phyloP scores from a whole-genome alignment of 1,140 invertebrate species.

The Apis laboriosa region DNA sequence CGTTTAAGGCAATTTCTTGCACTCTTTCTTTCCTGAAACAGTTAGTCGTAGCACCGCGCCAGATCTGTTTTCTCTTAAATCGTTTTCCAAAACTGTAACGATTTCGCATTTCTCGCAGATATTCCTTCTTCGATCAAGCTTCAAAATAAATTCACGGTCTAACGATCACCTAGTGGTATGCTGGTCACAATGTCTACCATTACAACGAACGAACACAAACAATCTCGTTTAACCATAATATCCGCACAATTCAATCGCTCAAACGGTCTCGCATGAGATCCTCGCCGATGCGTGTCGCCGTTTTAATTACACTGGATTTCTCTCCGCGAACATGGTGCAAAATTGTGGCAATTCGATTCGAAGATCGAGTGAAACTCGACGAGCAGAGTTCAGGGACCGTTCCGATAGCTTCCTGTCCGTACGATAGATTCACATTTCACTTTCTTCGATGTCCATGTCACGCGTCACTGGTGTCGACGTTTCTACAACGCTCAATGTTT shows the following conservation, averaged over 20 bases:
- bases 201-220: not conserved
- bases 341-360: not conserved
- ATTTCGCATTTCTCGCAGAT: not conserved
- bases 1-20: conserved; percentile 33
- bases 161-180: not conserved
- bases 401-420: not conserved
- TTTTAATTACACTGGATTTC: conserved; percentile 11
- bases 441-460: conserved; percentile 20
- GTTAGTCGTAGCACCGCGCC: not conserved
- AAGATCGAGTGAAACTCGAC: not conserved
- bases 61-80: not conserved
- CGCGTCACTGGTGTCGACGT: conserved; percentile 38
- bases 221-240: too few species aligned
- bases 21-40: conserved; percentile 8
- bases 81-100: not conserved
- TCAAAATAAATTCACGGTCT: not conserved
- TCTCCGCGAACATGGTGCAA: not conserved
- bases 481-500: not conserved
- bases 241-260: not conserved
- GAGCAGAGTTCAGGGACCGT: not conserved
- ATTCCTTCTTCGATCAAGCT: too few species aligned
- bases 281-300: conserved; percentile 3
- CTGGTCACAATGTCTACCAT: not conserved
- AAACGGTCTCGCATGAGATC: conserved; percentile 2
- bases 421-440: conserved; percentile 21